Evolutionary conservation across 2,888 invertebrate species (phyloP), one percentile per base, ranked within the genome.

Genomic region (Cinara cedri): DNA sequence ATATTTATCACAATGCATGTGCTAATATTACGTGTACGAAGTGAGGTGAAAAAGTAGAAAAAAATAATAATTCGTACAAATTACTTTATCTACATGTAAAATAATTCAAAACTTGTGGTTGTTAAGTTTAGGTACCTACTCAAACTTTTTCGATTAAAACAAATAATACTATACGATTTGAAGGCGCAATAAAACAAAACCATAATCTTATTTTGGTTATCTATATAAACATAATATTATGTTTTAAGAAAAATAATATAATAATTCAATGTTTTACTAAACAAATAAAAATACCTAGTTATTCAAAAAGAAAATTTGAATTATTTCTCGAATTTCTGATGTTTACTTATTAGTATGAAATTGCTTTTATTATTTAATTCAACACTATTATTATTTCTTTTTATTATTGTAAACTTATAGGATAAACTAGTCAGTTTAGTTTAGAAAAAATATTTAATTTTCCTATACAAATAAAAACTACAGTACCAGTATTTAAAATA

Each of bases 181-280:
- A 68, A 34, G 19, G 68, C 34, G 34, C 2, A 68, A 68, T 68
- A 68, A 68, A 68, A 68, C 46, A 24, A 66, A 34, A 68, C n/a
- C 8, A 8, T 51, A 34, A 54, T 54, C 51, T 51, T 19, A 54
- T 51, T 46, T 51, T 34, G 26, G n/a, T 6, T 34, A 51, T 9
- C n/a, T 44, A 46, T 65, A 44, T 19, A 21, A 49, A 3, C 10
- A 34, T 34, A 34, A 34, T 34, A 34, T 34, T 26, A 51, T 26
- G 13, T 34, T 34, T 51, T 26, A 51, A 6, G 14, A 34, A n/a
- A n/a, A n/a, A 68, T 34, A 51, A 68, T 26, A 34, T 54, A 68
- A 6, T 34, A 34, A 26, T 54, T 54, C 6, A 68, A 34, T 14
- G 34, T 54, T 42, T 63, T 19, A 19, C n/a, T n/a, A n/a, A n/a